Conservation (phyloP, 2,888 invertebrate species). For the Cantharis lateralis region DNA sequence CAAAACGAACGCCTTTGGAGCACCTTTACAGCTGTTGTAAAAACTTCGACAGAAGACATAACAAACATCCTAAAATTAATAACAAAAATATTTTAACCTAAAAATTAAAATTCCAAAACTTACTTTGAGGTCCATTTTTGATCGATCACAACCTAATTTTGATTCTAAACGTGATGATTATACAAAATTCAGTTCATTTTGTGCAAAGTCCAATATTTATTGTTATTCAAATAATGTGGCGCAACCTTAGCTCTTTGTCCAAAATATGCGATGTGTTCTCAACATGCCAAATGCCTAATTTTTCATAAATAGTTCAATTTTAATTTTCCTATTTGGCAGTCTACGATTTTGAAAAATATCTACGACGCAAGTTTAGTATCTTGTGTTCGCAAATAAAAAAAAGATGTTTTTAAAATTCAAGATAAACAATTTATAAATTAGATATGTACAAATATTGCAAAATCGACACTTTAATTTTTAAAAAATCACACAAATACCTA, state of each 20-base stretch:
- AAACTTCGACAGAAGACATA: conserved; percentile 72
- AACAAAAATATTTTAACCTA: neutral
- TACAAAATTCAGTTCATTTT: neutral
- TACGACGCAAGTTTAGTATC: neutral
- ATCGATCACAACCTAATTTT: neutral
- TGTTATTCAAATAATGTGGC: neutral
- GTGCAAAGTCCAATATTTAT: neutral
- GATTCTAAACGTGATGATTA: neutral
- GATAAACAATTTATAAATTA: neutral
- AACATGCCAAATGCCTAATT: neutral
- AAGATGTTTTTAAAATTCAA: neutral
- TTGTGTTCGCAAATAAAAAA: neutral
- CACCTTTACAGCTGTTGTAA: conserved; percentile 79
- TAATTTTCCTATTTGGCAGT: neutral
- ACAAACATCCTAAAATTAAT: conserved; percentile 52
- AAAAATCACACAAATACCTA: neutral
- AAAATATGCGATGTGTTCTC: neutral
- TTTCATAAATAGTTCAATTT: neutral
- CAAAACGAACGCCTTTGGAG: conserved; percentile 74
- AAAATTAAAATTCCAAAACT: neutral
- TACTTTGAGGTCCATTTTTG: conserved; percentile 33
- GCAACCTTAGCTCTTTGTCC: neutral
- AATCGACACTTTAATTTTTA: neutral
- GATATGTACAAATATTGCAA: neutral
- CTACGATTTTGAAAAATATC: neutral